Evolutionary conservation across 2,113 vertebrate species (phyloP).

Genomic region (Mohoua ochrocephala): DNA sequence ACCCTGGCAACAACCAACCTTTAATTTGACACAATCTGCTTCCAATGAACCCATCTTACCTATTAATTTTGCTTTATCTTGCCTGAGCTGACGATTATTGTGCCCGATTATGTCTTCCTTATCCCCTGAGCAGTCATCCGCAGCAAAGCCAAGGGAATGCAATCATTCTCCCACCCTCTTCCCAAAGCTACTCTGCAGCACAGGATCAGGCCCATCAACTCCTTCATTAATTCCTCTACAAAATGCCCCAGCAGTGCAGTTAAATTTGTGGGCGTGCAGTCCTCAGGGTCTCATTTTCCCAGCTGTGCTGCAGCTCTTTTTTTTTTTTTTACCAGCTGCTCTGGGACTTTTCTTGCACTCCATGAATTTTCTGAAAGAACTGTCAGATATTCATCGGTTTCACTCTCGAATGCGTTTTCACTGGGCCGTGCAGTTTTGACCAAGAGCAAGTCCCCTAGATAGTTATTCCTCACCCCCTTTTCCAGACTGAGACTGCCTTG

Average conservation of each 20-base stretch:
- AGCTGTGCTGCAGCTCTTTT: background rate
- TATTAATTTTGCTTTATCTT: slow-evolving; percentile 15
- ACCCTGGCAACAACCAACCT: background rate
- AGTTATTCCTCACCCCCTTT: background rate
- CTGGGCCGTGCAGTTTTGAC: background rate
- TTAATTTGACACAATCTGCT: background rate
- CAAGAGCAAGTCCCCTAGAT: background rate
- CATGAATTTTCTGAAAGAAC: background rate
- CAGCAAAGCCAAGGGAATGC: background rate
- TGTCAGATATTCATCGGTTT: background rate
- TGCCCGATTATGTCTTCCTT: fast-evolving
- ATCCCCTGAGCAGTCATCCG: background rate
- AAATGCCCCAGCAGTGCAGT: background rate
- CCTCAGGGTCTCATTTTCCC: background rate
- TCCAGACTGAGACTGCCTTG: background rate
- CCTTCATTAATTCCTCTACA: background rate
- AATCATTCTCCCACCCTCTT: background rate
- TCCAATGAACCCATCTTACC: background rate
- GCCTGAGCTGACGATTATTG: background rate
- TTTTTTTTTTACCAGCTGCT: background rate
- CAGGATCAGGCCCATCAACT: background rate
- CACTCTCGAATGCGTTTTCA: background rate
- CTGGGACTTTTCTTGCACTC: background rate
- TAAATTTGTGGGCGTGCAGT: background rate
- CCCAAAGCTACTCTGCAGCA: background rate